These are phyloP conservation scores for Lepidurus packardi DNA, from an alignment of 1,140 invertebrate genomes.

Conservation along the genomic window DNA sequence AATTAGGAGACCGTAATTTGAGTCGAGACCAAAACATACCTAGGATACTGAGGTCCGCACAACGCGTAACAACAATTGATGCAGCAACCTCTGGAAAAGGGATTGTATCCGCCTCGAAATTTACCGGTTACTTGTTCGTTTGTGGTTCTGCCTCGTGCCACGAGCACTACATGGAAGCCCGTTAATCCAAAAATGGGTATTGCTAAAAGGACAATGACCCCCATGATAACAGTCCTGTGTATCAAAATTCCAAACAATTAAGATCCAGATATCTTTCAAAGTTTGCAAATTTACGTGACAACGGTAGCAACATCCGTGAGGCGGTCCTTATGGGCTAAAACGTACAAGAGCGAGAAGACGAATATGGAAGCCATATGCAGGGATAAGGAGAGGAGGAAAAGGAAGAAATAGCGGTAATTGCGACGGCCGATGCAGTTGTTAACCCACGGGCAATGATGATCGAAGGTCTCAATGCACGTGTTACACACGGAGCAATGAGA, in stretches of 20 bases:
- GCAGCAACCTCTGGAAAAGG: conserved; percentile 88
- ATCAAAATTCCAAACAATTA: conserved; percentile 39
- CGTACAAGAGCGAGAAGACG: conserved; percentile 81
- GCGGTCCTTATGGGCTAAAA: conserved; percentile 75
- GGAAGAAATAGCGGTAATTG: conserved; percentile 98
- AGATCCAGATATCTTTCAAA: conserved; percentile 25
- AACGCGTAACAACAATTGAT: conserved; percentile 91
- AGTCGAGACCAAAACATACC: conserved; percentile 53
- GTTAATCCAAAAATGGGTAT: conserved; percentile 97
- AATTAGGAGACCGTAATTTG: not conserved
- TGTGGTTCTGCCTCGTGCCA: conserved; percentile 96
- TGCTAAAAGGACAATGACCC: conserved; percentile 78
- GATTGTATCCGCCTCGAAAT: conserved; percentile 95
- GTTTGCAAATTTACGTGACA: conserved; percentile 59
- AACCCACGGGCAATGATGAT: conserved; percentile 99
- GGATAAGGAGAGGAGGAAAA: conserved; percentile 92
- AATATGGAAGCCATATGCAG: conserved; percentile 98
- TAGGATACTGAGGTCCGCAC: conserved; percentile 93
- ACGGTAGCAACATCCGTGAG: conserved; percentile 75
- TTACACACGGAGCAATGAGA: conserved; percentile 99
- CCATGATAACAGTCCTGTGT: conserved; percentile 82
- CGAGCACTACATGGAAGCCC: conserved; percentile 94
- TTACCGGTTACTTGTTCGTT: conserved; percentile 99
- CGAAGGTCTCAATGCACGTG: conserved; percentile 99
- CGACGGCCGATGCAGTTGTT: conserved; percentile 99